Evolutionary conservation across 2,888 invertebrate species (phyloP).

Genomic region (Spilosoma lubricipeda): DNA sequence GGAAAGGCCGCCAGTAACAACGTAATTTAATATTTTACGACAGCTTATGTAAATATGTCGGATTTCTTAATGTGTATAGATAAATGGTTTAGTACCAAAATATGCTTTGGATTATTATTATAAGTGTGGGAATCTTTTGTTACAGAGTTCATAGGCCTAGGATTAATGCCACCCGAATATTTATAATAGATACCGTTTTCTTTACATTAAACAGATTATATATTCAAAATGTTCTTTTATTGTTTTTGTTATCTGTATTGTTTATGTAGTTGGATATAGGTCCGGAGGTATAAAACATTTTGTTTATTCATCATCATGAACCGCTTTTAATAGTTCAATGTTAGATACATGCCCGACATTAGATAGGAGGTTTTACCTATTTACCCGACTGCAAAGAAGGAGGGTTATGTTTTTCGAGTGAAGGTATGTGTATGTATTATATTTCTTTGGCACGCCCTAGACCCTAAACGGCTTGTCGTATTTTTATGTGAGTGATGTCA

Average conservation of each 20-base stretch:
- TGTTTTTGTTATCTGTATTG: background rate
- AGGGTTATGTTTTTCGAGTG: too few relatives aligned
- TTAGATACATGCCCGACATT: too few relatives aligned
- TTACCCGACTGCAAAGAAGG: too few relatives aligned
- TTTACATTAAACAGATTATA: constrained; percentile 7
- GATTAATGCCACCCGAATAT: constrained; percentile 10
- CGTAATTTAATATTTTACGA: constrained; percentile 56
- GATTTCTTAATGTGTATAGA: constrained; percentile 39
- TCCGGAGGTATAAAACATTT: background rate
- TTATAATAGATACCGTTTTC: constrained; percentile 24
- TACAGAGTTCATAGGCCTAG: constrained; percentile 14
- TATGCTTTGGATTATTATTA: constrained; percentile 24
- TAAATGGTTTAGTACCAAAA: constrained; percentile 27
- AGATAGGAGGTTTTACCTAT: too few relatives aligned
- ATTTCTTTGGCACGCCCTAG: too few relatives aligned
- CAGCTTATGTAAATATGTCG: constrained; percentile 52
- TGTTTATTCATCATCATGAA: background rate
- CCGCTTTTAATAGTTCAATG: too few relatives aligned
- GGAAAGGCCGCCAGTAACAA: constrained; percentile 33
- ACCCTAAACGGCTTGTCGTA: too few relatives aligned
- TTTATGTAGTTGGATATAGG: background rate
- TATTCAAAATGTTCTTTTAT: background rate
- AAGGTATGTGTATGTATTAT: too few relatives aligned
- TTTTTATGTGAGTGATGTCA: too few relatives aligned
- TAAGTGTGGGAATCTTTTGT: constrained; percentile 24